Evolutionary conservation across 2,113 vertebrate species (phyloP).

Genomic region (Ia io): DNA sequence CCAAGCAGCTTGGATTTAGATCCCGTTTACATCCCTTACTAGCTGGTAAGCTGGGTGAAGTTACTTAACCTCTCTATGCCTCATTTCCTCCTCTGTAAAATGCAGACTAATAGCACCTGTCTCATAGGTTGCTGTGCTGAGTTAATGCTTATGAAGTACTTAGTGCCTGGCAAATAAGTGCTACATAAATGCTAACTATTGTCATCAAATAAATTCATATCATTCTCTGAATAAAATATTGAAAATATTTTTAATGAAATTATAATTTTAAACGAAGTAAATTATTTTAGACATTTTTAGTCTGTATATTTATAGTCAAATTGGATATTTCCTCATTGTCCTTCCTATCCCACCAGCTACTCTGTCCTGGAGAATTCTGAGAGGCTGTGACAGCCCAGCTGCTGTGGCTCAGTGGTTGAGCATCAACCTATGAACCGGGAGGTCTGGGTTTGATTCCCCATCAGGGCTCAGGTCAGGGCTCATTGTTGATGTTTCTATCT

Average conservation of each 20-base stretch:
- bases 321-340: not conserved
- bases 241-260: not conserved
- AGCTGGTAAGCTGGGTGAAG: not conserved
- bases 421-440: too few species aligned
- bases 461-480: too few species aligned
- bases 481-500: too few species aligned
- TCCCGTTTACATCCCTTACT: not conserved
- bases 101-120: not conserved
- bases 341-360: not conserved
- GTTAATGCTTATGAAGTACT: not conserved
- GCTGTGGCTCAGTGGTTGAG: too few species aligned
- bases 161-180: not conserved
- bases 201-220: not conserved
- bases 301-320: not conserved
- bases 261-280: not conserved
- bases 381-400: not conserved
- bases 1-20: not conserved
- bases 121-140: not conserved
- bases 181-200: not conserved
- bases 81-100: conserved; percentile 18
- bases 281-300: not conserved
- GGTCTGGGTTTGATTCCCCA: too few species aligned
- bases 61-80: not conserved
- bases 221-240: not conserved
- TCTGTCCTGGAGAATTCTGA: not conserved